A percentile compares a stretch with the other conserved stretches of the same genome.
phyloP scores from a whole-genome alignment of 2,888 invertebrate species.

The Tanaodytes sp. region DNA sequence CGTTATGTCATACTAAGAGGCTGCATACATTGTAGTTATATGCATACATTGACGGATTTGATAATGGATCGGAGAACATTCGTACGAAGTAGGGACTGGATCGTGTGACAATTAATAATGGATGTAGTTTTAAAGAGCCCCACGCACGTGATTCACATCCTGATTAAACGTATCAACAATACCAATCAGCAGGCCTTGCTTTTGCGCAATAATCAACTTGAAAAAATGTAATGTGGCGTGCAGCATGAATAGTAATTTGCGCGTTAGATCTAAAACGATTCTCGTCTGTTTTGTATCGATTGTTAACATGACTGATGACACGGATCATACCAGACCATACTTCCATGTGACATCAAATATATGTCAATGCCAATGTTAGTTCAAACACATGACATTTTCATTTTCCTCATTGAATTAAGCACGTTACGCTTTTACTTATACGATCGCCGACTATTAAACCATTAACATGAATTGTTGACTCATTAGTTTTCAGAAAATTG shows the following conservation, averaged over 20 bases:
- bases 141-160: conserved; percentile 32
- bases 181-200: conserved; percentile 37
- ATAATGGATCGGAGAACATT: too few species aligned
- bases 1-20: too few species aligned
- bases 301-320: conserved; percentile 9
- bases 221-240: conserved; percentile 39
- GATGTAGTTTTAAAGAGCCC: conserved; percentile 8
- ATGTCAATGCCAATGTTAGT: conserved; percentile 16
- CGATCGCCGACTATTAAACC: too few species aligned
- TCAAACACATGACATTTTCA: conserved; percentile 1
- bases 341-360: conserved; percentile 11
- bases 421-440: too few species aligned
- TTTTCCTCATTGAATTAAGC: neutral
- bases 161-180: conserved; percentile 35
- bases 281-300: conserved; percentile 27
- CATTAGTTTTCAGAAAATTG: too few species aligned
- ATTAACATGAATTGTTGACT: too few species aligned
- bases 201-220: conserved; percentile 28
- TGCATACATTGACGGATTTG: neutral
- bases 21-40: too few species aligned
- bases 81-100: too few species aligned
- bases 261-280: conserved; percentile 26
- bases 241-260: conserved; percentile 42
- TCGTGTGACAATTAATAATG: conserved; percentile 26
- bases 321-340: conserved; percentile 11